Base-by-base conservation (phyloP, 2,888 invertebrate species). In the Geophilus truncorum region DNA sequence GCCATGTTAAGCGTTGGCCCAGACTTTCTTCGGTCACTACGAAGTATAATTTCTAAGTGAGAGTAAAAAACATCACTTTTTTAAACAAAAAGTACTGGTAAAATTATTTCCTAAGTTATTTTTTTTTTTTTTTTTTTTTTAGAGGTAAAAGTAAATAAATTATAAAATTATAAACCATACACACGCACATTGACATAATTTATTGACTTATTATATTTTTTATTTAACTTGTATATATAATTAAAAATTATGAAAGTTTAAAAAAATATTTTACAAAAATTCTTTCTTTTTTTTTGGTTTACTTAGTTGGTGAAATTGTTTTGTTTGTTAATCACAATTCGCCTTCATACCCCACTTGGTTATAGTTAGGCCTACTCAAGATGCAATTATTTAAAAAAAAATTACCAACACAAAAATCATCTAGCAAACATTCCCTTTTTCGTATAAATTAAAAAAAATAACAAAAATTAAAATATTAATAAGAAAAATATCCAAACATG, bases 1-100 rank as follows among this genome's bases (percentile, higher is more conserved):
- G 78, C 78, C 78, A 78, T 78, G 34, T 45, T 77, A 36, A 77
- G 15, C 36, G 34, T 77, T 77, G 77, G 77, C 77, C 77, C 36
- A 36, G 77, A 77, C 34, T 34, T 25, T 77, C 77, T 77, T 77
- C 77, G 36, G 77, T 77, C 77, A 77, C 34, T 77, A 34, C 36
- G 77, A 77, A 77, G 77, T 77, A 77, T 36, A 77, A 34, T 77
- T 77, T 77, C 77, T 77, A 77, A 36, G 75, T 30, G 75, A 75
- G 77, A 77, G 77, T 77, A 77, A 30, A 77, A 77, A 77, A 77
- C n/a, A 77, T 77, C 18, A 45, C 18, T 45, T 45, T 18, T 75
- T 75, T 75, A 75, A 75, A 4, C n/a, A n/a, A 75, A 28, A 28
- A 75, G 25, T 15, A 75, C 6, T 40, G 2, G 6, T 12, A 40